These are phyloP conservation scores for Linurgus olivaceus DNA, from an alignment of 2,797 vertebrate genomes.

Conservation along the genomic window DNA sequence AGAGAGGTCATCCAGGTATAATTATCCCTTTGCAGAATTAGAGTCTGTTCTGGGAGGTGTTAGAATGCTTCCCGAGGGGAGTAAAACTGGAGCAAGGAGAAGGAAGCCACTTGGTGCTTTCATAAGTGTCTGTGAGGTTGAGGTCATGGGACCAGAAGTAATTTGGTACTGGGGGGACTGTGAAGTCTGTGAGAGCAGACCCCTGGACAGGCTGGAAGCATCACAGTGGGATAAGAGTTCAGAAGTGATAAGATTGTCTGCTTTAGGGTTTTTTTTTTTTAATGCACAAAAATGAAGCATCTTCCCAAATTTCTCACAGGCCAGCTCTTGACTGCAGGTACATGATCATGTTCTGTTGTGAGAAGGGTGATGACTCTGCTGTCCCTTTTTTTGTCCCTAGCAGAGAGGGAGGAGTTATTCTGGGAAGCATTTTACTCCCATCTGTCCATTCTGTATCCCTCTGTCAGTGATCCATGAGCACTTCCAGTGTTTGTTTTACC, in stretches of 20 bases:
- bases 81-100: slow-evolving; percentile 58
- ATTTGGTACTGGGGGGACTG: not conserved
- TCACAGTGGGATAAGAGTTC: not conserved
- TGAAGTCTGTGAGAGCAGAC: not conserved
- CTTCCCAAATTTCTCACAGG: not conserved
- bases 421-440: not conserved
- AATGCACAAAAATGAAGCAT: not conserved
- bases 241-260: not conserved
- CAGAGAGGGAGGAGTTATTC: not conserved
- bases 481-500: not conserved
- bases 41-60: not conserved
- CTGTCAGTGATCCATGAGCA: not conserved
- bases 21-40: slow-evolving; percentile 42
- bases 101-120: not conserved
- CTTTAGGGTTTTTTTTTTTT: not conserved
- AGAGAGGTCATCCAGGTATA: not conserved
- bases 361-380: not conserved
- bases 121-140: not conserved
- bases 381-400: not conserved
- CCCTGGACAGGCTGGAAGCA: not conserved
- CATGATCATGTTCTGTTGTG: rapidly evolving
- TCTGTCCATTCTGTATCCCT: not conserved
- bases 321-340: not conserved
- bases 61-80: not conserved
- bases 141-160: not conserved